Percentiles rank a stretch among this genome's conserved stretches.
Conservation (phyloP, 1,140 invertebrate species). For the Drosophila ananassae region DNA sequence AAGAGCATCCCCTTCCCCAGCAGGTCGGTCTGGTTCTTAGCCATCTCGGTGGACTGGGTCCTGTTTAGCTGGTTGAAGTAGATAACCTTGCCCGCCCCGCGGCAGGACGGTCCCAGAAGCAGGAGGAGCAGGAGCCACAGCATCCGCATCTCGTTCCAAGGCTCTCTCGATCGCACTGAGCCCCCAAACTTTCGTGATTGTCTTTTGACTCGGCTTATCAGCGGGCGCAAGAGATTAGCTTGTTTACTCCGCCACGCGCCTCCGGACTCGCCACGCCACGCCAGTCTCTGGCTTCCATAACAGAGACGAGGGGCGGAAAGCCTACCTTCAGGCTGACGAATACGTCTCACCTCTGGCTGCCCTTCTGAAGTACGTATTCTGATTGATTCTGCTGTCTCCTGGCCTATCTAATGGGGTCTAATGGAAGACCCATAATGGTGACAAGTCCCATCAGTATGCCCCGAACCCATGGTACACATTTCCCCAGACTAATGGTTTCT, state of each 20-base stretch:
- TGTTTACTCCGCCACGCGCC: slow-evolving; percentile 4
- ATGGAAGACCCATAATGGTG: too few species aligned
- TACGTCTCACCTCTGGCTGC: background rate
- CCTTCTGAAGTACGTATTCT: background rate
- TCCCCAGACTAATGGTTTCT: background rate
- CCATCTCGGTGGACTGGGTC: slow-evolving; percentile 5
- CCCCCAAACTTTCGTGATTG: background rate
- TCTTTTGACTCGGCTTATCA: slow-evolving; percentile 27
- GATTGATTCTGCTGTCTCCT: background rate
- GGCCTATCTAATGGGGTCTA: background rate
- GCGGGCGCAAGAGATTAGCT: slow-evolving; percentile 1
- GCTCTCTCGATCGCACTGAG: slow-evolving; percentile 28
- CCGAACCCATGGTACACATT: background rate
- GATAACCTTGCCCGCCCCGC: slow-evolving; percentile 50
- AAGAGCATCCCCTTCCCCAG: slow-evolving; percentile 65
- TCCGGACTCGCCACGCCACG: background rate
- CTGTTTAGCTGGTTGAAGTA: slow-evolving; percentile 48
- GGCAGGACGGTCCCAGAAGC: slow-evolving; percentile 1
- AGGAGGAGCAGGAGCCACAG: slow-evolving; percentile 2
- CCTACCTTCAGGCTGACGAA: background rate
- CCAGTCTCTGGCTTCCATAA: too few species aligned
- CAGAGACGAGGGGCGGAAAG: background rate
- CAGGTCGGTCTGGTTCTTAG: background rate
- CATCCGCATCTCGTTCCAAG: slow-evolving; percentile 37
- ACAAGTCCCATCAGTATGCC: too few species aligned